These are phyloP conservation scores for Agapostemon virescens DNA, from an alignment of 2,888 invertebrate genomes.

Conservation along the genomic window DNA sequence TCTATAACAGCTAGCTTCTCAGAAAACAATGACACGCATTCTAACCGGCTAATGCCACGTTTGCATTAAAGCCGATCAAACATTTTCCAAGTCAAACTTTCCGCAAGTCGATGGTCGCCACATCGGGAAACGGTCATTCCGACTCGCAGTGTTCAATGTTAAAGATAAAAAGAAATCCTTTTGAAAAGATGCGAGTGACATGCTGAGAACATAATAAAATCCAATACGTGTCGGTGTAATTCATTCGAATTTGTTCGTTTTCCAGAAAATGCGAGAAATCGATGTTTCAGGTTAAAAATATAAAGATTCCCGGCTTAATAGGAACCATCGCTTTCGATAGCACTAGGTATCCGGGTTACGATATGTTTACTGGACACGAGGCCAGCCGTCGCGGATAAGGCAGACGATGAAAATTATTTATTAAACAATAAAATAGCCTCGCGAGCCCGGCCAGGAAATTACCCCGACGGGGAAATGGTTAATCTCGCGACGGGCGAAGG, in stretches of 20 bases:
- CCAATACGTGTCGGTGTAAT: not conserved
- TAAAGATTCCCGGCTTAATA: not conserved
- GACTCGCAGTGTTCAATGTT: no score
- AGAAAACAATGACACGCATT: no score
- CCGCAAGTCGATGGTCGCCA: no score
- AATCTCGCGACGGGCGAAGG: constrained; percentile 11
- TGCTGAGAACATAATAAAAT: no score
- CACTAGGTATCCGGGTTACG: constrained; percentile 42
- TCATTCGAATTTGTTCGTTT: not conserved
- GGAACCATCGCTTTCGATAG: not conserved
- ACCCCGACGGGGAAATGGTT: constrained; percentile 14
- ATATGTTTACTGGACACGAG: constrained; percentile 29
- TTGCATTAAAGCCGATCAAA: no score
- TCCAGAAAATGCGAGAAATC: not conserved
- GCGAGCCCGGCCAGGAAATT: constrained; percentile 17
- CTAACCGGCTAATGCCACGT: no score
- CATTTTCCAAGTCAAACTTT: no score
- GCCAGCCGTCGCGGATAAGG: not conserved
- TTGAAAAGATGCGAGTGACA: no score
- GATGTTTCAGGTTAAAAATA: not conserved
- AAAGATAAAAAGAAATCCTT: no score
- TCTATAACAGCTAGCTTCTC: no score
- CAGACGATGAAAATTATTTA: constrained; percentile 30
- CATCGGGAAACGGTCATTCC: no score
- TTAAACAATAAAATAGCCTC: constrained; percentile 20